phyloP scores from a whole-genome alignment of 2,888 invertebrate species.

The Myathropa florea region DNA sequence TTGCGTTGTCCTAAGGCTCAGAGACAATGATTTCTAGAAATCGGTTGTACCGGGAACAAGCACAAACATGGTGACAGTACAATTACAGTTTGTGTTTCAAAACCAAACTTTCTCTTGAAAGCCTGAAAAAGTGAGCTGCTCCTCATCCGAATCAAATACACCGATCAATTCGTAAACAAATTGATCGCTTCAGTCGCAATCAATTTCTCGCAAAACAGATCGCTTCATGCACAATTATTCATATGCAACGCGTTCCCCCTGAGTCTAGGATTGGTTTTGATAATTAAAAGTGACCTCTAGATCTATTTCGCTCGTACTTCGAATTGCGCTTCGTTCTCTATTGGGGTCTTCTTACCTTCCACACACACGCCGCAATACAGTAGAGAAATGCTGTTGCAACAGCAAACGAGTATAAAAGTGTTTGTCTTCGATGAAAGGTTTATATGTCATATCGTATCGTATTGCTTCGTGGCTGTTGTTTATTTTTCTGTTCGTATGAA shows the following conservation, averaged over 20 bases:
- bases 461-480: conserved; percentile 9
- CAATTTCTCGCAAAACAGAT: not conserved
- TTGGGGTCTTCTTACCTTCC: conserved; percentile 49
- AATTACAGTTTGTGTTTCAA: too few relatives aligned
- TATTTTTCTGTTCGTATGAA: not conserved
- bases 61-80: too few relatives aligned
- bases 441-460: conserved; percentile 11
- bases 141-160: conserved; percentile 30
- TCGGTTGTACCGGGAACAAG: too few relatives aligned
- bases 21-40: too few relatives aligned
- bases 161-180: conserved; percentile 49
- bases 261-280: conserved; percentile 2
- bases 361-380: conserved; percentile 14
- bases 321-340: conserved; percentile 48
- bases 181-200: conserved; percentile 32
- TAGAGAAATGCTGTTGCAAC: not conserved
- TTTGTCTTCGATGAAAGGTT: conserved; percentile 30
- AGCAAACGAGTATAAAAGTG: conserved; percentile 39
- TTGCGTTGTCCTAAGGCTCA: too few relatives aligned
- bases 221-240: not conserved
- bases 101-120: too few relatives aligned
- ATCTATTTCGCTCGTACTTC: conserved; percentile 46
- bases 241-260: not conserved
- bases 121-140: too few relatives aligned
- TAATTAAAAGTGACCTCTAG: conserved; percentile 62